Evolutionary conservation across 2,888 invertebrate species (phyloP), one percentile per base, ranked within the genome.

Genomic region (Thyatira batis): DNA sequence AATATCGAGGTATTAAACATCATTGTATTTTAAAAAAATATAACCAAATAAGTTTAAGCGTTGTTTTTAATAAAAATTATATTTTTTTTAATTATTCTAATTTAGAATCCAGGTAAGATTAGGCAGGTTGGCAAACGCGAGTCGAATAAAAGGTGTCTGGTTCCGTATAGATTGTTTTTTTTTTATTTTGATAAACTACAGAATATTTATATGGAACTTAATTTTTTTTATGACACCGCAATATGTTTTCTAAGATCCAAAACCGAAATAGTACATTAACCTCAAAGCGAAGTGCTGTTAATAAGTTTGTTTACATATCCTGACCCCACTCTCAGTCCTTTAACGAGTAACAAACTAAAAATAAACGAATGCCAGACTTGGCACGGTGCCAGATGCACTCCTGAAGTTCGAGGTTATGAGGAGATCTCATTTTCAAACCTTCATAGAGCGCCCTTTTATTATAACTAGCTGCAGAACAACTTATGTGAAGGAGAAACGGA

Each of bases 311-410:
- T 20, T 48, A 28, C 27, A 48, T 45, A 53, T 57, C 53, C 53
- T 57, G 56, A 52, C 50, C 57, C 52, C 58, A 49, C 51, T 45
- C 45, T 13, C 23, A 53, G 49, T 45, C 20, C 48, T 48, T 48
- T 48, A 39, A 27, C 27, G 27, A 48, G 48, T 27, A 48, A 48
- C 20, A 33, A 45, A 51, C 58, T 53, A 51, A 50, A 58, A 55
- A 58, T 58, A 58, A 55, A 50, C 21, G 48, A 48, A 55, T 50
- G 59, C 56, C 58, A 57, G 55, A 58, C 54, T 54, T 57, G 61
- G 61, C 58, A 45, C n/a, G 4, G n/a, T 50, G 63, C 65, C 65
- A 65, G 55, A 63, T 63, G 63, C 61, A 63, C 46, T 61, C 54
- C 52, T 43, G 17, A 27, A 28, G 48, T 48, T 48, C 48, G 48